phyloP scores from a whole-genome alignment of 2,113 vertebrate genomes.

The Vulpes lagopus region DNA sequence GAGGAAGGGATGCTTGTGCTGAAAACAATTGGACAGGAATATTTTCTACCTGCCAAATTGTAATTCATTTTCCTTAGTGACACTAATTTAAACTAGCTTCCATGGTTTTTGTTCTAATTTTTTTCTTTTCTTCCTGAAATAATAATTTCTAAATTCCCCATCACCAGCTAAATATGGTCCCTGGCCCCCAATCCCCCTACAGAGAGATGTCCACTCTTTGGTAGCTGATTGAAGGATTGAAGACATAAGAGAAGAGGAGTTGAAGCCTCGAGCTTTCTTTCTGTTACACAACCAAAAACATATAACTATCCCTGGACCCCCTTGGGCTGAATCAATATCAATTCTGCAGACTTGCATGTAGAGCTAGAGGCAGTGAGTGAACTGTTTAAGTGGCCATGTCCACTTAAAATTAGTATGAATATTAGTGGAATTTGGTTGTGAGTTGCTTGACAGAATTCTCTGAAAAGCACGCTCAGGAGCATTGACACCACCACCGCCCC shows the following conservation, averaged over 20 bases:
- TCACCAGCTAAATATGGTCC: not conserved
- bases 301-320: not conserved
- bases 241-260: not conserved
- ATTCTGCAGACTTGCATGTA: not conserved
- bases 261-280: not conserved
- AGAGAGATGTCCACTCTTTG: too few relatives aligned
- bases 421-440: not conserved
- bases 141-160: not conserved
- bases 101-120: not conserved
- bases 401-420: conserved; percentile 32
- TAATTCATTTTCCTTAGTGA: not conserved
- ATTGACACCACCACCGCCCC: not conserved
- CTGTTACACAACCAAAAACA: not conserved
- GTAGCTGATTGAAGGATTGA: not conserved
- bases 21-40: not conserved
- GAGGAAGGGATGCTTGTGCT: not conserved
- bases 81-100: not conserved
- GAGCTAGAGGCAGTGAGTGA: not conserved
- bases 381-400: conserved; percentile 6
- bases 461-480: not conserved
- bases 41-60: not conserved
- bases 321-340: not conserved
- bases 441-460: not conserved
- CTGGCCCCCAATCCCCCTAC: not conserved
- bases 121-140: not conserved